These are phyloP conservation scores for Shinisaurus crocodilurus DNA, from an alignment of 2,113 vertebrate genomes.

Conservation along the genomic window DNA sequence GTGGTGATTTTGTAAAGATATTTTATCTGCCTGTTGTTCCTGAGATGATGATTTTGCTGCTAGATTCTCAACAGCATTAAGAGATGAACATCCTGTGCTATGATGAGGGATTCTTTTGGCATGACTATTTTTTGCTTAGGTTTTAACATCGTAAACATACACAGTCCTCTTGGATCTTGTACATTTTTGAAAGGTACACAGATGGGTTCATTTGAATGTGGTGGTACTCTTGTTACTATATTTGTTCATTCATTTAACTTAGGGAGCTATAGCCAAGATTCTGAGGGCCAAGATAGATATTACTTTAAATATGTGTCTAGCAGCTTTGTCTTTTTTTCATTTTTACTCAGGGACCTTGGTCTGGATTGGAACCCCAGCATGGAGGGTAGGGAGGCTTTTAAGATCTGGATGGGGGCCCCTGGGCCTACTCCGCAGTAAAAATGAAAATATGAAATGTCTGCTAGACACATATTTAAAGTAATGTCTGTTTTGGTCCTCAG, in stretches of 20 bases:
- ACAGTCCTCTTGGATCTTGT: background rate
- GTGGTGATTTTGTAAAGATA: background rate
- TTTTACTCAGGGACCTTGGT: no score
- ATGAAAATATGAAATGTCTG: no score
- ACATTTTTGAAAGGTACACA: background rate
- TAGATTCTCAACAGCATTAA: background rate
- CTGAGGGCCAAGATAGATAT: no score
- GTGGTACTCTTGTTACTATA: background rate
- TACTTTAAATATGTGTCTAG: no score
- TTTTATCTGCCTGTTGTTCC: slow-evolving; percentile 13
- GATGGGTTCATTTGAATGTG: background rate
- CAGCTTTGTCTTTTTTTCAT: no score
- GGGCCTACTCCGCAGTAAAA: no score
- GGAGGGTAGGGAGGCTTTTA: no score
- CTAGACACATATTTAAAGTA: no score
- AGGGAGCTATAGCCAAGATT: no score
- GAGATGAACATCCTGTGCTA: background rate
- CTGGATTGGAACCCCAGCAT: no score
- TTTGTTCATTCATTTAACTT: background rate
- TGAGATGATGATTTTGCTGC: background rate
- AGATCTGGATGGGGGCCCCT: no score
- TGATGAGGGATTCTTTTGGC: background rate
- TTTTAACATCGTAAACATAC: no score
- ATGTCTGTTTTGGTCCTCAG: background rate
- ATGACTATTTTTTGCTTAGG: background rate